Evolutionary conservation across 2,797 vertebrate genomes (phyloP).

Genomic region (Anableps anableps): DNA sequence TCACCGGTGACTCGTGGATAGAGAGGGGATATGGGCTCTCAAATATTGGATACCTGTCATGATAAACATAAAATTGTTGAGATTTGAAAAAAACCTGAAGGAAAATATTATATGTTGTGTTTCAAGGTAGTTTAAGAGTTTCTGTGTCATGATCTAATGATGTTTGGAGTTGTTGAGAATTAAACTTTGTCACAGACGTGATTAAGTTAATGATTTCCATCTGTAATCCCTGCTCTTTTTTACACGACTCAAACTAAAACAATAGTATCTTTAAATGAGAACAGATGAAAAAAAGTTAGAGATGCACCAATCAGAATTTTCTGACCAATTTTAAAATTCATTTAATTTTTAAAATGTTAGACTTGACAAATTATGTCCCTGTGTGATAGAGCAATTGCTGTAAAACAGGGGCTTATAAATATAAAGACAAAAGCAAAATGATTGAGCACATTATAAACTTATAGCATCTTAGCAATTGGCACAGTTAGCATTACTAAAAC

Average conservation of each 20-base stretch:
- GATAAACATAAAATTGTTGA: background rate
- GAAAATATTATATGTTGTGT: background rate
- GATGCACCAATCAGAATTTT: background rate
- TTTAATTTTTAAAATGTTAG: background rate
- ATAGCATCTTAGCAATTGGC: background rate
- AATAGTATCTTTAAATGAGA: background rate
- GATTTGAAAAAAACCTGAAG: background rate
- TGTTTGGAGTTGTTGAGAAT: background rate
- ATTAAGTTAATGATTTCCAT: background rate
- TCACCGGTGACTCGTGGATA: conserved; percentile 97
- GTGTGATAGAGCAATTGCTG: background rate
- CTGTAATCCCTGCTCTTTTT: background rate
- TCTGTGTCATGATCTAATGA: background rate
- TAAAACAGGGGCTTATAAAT: background rate
- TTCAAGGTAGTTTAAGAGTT: background rate
- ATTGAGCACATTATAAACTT: background rate
- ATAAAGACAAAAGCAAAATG: background rate
- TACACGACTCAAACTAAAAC: background rate
- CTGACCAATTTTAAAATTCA: background rate
- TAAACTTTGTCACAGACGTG: background rate
- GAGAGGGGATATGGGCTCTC: conserved; percentile 96
- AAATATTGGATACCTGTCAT: conserved; percentile 97
- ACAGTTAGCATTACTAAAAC: background rate
- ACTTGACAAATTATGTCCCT: background rate
- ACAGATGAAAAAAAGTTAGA: background rate